Conservation (phyloP, 2,888 invertebrate species). For the Drosophila greeni region DNA sequence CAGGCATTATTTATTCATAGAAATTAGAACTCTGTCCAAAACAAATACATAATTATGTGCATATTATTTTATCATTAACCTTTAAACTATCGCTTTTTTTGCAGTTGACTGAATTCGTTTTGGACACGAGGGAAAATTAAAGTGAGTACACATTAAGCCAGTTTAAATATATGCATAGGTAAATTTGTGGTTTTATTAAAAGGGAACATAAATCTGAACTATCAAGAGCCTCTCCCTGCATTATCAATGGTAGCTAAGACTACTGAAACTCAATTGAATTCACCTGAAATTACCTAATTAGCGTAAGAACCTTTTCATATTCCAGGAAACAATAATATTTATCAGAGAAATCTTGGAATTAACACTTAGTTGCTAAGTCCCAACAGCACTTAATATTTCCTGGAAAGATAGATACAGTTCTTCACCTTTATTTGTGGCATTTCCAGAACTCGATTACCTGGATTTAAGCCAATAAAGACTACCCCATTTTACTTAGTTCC, state of each 20-base stretch:
- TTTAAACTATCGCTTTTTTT: neutral
- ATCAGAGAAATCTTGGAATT: neutral
- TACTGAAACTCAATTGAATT: neutral
- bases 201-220: neutral
- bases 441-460: neutral
- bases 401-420: neutral
- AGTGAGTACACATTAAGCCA: constrained; percentile 1
- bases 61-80: neutral
- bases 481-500: neutral
- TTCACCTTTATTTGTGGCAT: neutral
- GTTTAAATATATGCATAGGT: neutral
- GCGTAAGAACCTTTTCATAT: too few relatives aligned
- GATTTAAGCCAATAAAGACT: constrained; percentile 1
- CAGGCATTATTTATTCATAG: neutral
- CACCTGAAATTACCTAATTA: neutral
- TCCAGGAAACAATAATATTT: neutral
- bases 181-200: neutral
- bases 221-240: neutral
- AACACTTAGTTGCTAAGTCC: neutral
- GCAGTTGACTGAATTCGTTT: constrained; percentile 3
- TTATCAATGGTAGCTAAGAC: neutral
- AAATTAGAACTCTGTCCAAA: neutral
- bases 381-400: neutral
- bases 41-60: neutral
- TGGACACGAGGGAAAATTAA: neutral